phyloP scores from a whole-genome alignment of 1,140 invertebrate genomes.

The Brachionus paranguensis region DNA sequence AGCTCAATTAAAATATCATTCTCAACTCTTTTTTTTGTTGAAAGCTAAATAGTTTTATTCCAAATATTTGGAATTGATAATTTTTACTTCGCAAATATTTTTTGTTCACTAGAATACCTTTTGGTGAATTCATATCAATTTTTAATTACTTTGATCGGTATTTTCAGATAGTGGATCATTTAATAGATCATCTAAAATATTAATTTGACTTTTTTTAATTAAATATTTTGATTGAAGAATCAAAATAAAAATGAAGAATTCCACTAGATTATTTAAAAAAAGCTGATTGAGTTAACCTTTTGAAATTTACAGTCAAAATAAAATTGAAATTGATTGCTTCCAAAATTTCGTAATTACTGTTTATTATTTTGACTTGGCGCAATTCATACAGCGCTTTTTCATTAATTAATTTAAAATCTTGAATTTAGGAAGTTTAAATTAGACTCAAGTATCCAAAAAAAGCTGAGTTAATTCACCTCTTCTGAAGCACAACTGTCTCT shows the following conservation, averaged over 20 bases:
- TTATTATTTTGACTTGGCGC: background rate
- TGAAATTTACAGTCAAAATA: background rate
- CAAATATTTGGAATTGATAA: background rate
- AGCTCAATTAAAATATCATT: background rate
- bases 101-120: background rate
- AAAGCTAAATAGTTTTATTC: background rate
- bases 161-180: background rate
- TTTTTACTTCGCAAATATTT: background rate
- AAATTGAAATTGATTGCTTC: background rate
- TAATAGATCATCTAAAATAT: background rate
- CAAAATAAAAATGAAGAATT: background rate
- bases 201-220: background rate
- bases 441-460: background rate
- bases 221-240: background rate
- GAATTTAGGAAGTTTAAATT: background rate
- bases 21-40: background rate
- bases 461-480: background rate
- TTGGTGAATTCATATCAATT: background rate
- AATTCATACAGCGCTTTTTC: background rate
- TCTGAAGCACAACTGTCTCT: background rate
- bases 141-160: background rate
- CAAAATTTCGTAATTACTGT: background rate
- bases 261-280: background rate
- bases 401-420: background rate
- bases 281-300: background rate